Percentiles rank a stretch among this genome's conserved stretches.
Evolutionary conservation across 1,140 invertebrate genomes (phyloP).

Genomic region (Hyles vespertilio): DNA sequence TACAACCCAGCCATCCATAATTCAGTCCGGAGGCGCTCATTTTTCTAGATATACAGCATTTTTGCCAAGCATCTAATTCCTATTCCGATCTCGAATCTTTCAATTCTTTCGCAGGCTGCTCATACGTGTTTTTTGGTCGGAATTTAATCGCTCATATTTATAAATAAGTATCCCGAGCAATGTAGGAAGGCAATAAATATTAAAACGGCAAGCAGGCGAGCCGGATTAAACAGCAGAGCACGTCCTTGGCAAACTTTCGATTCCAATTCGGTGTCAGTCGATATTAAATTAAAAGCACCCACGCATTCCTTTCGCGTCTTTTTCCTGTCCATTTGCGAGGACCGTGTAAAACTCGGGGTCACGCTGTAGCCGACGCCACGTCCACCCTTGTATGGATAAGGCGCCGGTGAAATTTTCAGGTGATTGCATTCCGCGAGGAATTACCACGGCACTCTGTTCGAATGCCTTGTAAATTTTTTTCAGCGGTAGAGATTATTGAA

Average conservation of each 20-base stretch:
- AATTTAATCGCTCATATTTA: slow-evolving; percentile 31
- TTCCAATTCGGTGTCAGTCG: slow-evolving; percentile 72
- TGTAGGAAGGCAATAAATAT: slow-evolving; percentile 42
- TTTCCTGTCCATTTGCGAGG: slow-evolving; percentile 75
- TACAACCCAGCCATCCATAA: too few relatives aligned
- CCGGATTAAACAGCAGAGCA: slow-evolving; percentile 56
- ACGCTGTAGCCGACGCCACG: slow-evolving; percentile 41
- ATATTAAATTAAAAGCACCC: slow-evolving; percentile 75
- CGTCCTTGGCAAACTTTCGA: slow-evolving; percentile 68
- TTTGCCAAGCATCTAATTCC: too few relatives aligned
- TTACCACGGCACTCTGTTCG: too few relatives aligned
- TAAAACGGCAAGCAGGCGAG: slow-evolving; percentile 38
- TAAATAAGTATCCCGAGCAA: slow-evolving; percentile 17
- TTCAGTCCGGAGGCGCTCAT: too few relatives aligned
- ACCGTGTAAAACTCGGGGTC: slow-evolving; percentile 67
- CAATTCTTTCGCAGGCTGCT: slow-evolving; percentile 5
- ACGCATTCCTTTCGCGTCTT: slow-evolving; percentile 71
- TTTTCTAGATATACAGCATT: too few relatives aligned
- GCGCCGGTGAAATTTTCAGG: slow-evolving; percentile 1
- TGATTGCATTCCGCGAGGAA: too few relatives aligned
- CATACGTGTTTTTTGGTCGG: slow-evolving; percentile 14
- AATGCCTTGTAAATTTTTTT: too few relatives aligned
- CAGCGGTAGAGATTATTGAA: too few relatives aligned
- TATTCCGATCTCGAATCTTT: not conserved
- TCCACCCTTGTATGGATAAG: slow-evolving; percentile 43